Base-by-base conservation (phyloP, 1,140 invertebrate genomes). In the Phymorhynchus buccinoides region DNA sequence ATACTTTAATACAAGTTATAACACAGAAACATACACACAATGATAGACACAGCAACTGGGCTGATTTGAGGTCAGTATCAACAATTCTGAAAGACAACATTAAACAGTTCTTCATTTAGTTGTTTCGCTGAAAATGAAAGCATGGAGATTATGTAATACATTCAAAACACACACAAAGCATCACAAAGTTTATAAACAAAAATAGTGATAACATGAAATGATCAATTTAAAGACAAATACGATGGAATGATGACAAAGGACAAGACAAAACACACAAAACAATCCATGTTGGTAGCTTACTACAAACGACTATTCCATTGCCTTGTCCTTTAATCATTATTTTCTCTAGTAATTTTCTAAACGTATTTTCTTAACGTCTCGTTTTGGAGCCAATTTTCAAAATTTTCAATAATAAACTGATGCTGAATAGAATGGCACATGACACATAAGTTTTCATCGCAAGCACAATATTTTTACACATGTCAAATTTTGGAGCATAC, bases 111-210 rank as follows among this genome's bases (percentile, higher is more conserved):
- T 37, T 14, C 6, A 32, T 81, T 81, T 35, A 81, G 52, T 81
- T 35, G n/a, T n/a, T 77, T 78, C 62, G 48, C 80, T 81, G 52
- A 82, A 80, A 52, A 37, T 37, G 22, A 80, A n/a, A 30, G 14
- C 35, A 41, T 75, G 30, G 35, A 52, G 18, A 0, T 48, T 9
- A 30, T 0, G 1, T 16, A 77, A 52, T 16, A 80, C 37, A 80
- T 9, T 3, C 66, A 71, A 35, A 82, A 9, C 18, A 27, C 80
- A 66, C 41, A 27, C 12, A 48, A 12, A 12, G 41, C 30, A 35
- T 1, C 30, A 16, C 12, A 16, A 80, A 48, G 30, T 80, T 44
- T 48, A 18, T 80, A 12, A 48, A 77, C 27, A 18, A 22, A 77
- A n/a, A 77, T 32, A n/a, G n/a, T n/a, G n/a, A n/a, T n/a, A 44